These are phyloP conservation scores for Macaria liturata DNA, from an alignment of 2,888 invertebrate species.

Conservation along the genomic window DNA sequence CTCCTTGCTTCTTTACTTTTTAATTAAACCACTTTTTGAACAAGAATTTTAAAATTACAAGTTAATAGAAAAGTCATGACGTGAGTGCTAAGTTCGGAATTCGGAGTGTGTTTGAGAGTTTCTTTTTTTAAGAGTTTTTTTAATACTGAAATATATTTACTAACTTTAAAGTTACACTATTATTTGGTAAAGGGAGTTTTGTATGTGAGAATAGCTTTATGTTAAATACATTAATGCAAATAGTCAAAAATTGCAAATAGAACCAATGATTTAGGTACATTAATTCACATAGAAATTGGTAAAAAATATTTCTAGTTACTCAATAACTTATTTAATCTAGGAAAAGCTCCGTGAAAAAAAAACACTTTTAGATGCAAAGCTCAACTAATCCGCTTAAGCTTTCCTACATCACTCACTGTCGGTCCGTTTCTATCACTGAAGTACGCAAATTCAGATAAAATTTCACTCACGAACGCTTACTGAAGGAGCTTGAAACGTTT, in stretches of 20 bases:
- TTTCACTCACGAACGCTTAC: constrained; percentile 40
- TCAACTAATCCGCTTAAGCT: constrained; percentile 20
- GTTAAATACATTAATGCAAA: no score
- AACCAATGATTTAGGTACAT: no score
- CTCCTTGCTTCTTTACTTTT: constrained; percentile 64
- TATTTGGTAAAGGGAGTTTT: no score
- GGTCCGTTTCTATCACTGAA: constrained; percentile 32
- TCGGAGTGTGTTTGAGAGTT: background rate
- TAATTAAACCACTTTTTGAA: constrained; percentile 73
- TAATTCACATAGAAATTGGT: no score
- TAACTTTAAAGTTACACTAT: no score
- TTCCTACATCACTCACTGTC: constrained; percentile 38
- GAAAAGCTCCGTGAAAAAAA: background rate
- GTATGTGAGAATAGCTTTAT: no score
- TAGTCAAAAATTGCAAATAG: no score
- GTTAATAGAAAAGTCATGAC: constrained; percentile 12
- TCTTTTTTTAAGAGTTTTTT: background rate
- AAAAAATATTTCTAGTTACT: no score
- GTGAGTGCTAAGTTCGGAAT: constrained; percentile 2
- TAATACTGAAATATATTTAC: no score
- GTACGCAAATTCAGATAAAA: constrained; percentile 41
- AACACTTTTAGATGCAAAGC: constrained; percentile 8
- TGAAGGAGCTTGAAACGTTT: constrained; percentile 36
- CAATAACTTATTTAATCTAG: no score
- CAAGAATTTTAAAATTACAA: constrained; percentile 50